Evolutionary conservation across 2,113 vertebrate genomes (phyloP).

Genomic region (Laticauda colubrina): DNA sequence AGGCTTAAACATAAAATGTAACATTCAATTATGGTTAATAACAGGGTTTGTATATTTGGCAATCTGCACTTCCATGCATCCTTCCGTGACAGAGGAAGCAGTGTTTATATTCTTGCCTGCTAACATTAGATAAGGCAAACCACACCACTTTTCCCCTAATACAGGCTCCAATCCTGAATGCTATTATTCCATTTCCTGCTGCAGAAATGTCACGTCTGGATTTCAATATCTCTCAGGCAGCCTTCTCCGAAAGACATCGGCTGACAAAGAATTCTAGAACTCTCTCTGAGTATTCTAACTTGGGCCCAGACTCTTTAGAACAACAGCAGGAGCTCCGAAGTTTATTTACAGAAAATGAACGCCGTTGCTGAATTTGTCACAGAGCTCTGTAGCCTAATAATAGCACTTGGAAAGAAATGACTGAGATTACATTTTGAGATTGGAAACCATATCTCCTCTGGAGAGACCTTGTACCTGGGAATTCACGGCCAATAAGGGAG

Average conservation of each 20-base stretch:
- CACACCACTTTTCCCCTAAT: not conserved
- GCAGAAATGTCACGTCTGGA: not conserved
- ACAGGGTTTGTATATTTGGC: not conserved
- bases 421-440: not conserved
- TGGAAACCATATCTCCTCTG: not conserved
- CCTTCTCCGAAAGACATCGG: not conserved
- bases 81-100: not conserved
- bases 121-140: not conserved
- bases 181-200: not conserved
- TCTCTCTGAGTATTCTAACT: not conserved
- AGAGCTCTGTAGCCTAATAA: constrained; percentile 7
- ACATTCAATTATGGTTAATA: not conserved
- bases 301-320: not conserved
- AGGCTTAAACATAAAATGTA: not conserved
- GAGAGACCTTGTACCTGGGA: not conserved
- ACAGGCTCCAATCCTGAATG: not conserved
- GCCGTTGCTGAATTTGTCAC: not conserved
- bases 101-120: not conserved
- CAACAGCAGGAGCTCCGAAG: not conserved
- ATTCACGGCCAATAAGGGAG: not conserved
- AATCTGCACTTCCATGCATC: not conserved
- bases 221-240: not conserved
- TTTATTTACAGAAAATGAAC: constrained; percentile 6
- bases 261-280: not conserved
- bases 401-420: not conserved